Base-by-base conservation (phyloP, 1,140 invertebrate species). In the Apis florea region DNA sequence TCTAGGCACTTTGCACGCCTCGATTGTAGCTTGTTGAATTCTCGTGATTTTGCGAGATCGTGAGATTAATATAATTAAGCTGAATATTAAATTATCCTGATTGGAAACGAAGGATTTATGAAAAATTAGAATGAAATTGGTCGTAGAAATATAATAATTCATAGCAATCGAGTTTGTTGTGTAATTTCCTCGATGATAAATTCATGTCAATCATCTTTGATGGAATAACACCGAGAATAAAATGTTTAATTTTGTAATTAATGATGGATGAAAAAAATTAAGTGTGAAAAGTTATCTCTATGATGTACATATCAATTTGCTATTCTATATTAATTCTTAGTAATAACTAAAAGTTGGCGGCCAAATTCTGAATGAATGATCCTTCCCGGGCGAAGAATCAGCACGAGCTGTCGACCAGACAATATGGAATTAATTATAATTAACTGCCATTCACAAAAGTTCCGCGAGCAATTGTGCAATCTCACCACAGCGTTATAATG, bases 391-490 rank as follows among this genome's bases (percentile, higher is more conserved):
- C 71, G 53, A 88, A 83, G 77, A 88, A 85, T 88, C 77, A 71
- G 73, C 79, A 69, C 74, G 77, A 79, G 74, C 77, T 80, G 75
- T 68, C 84, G 66, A 72, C 71, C 79, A 85, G 89, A 91, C 90
- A 90, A 91, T 90, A 86, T 86, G 88, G 86, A 90, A 91, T 91
- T 91, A 90, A 91, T 91, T 89, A 90, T 89, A 89, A 91, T 91
- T 91, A 90, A 89, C 89, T 83, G 84, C 87, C 79, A 90, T 90
- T 91, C 85, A 89, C 80, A 78, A 85, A 89, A 88, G 84, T 90
- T 87, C 75, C 74, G 6, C 83, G 80, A 82, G 72, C 85, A 84
- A 85, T 88, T 83, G 81, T 82, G 64, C 79, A 64, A 77, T 74
- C 83, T 59, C 77, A 54, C 77, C 56, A 70, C 84, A 49, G 69